phyloP scores from a whole-genome alignment of 2,888 invertebrate genomes.

The Spodoptera picta region DNA sequence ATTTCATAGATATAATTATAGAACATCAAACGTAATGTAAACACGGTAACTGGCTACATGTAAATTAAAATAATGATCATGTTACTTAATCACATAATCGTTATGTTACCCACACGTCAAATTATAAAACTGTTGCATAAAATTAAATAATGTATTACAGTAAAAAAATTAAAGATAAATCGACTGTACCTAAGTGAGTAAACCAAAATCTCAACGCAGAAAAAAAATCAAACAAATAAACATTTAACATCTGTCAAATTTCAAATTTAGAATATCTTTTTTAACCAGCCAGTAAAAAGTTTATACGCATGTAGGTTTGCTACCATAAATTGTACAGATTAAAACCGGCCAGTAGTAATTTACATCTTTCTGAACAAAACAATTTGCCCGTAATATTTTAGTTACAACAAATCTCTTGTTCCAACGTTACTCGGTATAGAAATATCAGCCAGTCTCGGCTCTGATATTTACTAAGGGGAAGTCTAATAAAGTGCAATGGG shows the following conservation, averaged over 20 bases:
- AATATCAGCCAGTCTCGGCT: slow-evolving; percentile 53
- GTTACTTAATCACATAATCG: slow-evolving; percentile 39
- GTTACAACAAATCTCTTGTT: slow-evolving; percentile 37
- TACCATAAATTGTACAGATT: too few relatives aligned
- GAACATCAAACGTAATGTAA: slow-evolving; percentile 53
- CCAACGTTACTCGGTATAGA: slow-evolving; percentile 38
- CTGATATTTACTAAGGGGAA: slow-evolving; percentile 77
- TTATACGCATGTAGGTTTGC: too few relatives aligned
- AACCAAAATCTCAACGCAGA: too few relatives aligned
- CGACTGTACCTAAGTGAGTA: too few relatives aligned
- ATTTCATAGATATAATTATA: slow-evolving; percentile 49
- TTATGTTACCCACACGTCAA: slow-evolving; percentile 28
- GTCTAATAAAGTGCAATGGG: slow-evolving; percentile 77
- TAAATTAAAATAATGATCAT: slow-evolving; percentile 53
- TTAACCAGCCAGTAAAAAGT: too few relatives aligned
- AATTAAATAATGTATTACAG: not conserved
- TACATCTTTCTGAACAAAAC: slow-evolving; percentile 43
- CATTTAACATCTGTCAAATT: too few relatives aligned
- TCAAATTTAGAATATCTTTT: too few relatives aligned
- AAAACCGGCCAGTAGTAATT: slow-evolving; percentile 11
- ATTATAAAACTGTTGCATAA: slow-evolving; percentile 18
- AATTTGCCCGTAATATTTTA: slow-evolving; percentile 16
- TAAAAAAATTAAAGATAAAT: too few relatives aligned
- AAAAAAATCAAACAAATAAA: too few relatives aligned
- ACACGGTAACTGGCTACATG: slow-evolving; percentile 32